Evolutionary conservation across 2,113 vertebrate genomes (phyloP), one percentile per base, ranked within the genome.

Genomic region (Cheilinus undulatus): DNA sequence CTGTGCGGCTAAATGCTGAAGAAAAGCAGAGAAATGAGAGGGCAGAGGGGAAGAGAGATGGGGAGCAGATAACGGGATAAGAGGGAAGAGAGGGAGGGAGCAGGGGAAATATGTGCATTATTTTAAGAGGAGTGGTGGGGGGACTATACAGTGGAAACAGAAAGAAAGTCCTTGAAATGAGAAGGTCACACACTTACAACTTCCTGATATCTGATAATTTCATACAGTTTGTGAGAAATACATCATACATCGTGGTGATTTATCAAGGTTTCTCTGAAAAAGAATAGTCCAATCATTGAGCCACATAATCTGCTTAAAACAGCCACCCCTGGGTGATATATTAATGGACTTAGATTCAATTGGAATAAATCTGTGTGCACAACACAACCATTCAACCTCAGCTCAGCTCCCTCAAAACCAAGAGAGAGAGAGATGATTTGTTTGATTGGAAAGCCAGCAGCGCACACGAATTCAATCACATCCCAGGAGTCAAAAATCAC

Each of bases 391-490:
- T 53, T 78, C 28, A 28, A 58, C 57, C 50, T 45, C 30, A 50
- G n/a, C n/a, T n/a, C n/a, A 4, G 20, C 38, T 67, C 24, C 10
- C 78, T 80, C 64, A 52, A 26, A 70, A 54, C 56, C 72, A n/a
- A 27, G 19, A 71, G 60, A 74, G 58, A 34, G 40, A 42, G 40
- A 51, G 64, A 82, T 78, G 72, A 80, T 73, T 71, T 75, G 76
- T 91, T 84, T 81, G 70, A 87, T 83, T 69, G 83, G 71, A 50
- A 84, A 87, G 63, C 61, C 69, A 73, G 27, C 20, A 24, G 60
- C 61, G 83, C 83, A 69, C 58, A 66, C 71, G 3, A 87, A 83
- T 78, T 74, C 73, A 84, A 79, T 88, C 74, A 69, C 46, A 49
- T 62, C 49, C 60, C 43, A 70, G 49, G 63, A 77, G 80, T 78